Evolutionary conservation across 2,113 vertebrate species (phyloP).

Genomic region (Bufo bufo): DNA sequence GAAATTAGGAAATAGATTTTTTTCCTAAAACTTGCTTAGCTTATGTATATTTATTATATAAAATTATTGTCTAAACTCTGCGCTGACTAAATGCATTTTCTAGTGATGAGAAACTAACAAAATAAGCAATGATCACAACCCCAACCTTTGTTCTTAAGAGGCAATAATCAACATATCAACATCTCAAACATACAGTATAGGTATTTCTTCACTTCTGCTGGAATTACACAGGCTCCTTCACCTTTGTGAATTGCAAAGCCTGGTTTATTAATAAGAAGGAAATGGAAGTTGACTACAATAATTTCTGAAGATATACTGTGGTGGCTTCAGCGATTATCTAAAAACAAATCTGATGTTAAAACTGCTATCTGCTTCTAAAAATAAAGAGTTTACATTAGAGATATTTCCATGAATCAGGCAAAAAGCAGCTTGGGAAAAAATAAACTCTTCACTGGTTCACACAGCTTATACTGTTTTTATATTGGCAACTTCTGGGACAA

Average conservation of each 20-base stretch:
- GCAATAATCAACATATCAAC: slow-evolving; percentile 45
- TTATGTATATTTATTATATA: neutral
- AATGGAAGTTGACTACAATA: slow-evolving; percentile 36
- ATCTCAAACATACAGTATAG: slow-evolving; percentile 27
- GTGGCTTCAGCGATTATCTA: slow-evolving; percentile 14
- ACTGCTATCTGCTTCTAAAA: slow-evolving; percentile 30
- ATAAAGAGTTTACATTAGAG: neutral
- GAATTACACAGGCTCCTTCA: neutral
- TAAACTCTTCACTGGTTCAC: neutral
- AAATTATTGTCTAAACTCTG: slow-evolving; percentile 42
- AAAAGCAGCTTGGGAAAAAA: neutral
- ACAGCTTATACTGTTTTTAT: neutral
- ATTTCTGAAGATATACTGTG: slow-evolving; percentile 31
- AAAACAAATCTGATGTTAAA: slow-evolving; percentile 28
- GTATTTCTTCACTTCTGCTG: neutral
- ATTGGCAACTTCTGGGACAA: neutral
- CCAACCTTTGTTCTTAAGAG: slow-evolving; percentile 40
- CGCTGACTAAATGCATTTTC: slow-evolving; percentile 45
- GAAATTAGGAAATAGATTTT: too few species aligned
- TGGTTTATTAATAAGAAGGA: slow-evolving; percentile 38
- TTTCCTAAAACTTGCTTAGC: too few species aligned
- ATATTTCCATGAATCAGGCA: neutral
- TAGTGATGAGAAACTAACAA: slow-evolving; percentile 28
- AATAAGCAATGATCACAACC: slow-evolving; percentile 44
- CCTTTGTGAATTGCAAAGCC: slow-evolving; percentile 31